Evolutionary conservation across 1,140 invertebrate genomes (phyloP), one percentile per base, ranked within the genome.

Genomic region (Hycleus cichorii): DNA sequence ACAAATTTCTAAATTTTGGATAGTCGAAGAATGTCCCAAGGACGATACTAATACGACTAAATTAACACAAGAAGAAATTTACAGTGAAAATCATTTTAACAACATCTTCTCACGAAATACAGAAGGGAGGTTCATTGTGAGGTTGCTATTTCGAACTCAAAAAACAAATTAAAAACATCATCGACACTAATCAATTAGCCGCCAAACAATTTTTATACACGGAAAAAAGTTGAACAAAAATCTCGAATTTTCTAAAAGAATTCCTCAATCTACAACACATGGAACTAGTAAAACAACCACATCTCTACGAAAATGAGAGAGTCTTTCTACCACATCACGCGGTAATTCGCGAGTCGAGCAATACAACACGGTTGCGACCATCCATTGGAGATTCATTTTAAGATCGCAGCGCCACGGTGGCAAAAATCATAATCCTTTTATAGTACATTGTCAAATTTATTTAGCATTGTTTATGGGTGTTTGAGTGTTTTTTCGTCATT

Each of bases 131-230:
- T 65, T 63, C 47, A 42, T 59, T 18, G 64, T 67, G 24, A n/a
- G 12, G 25, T 49, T 67, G 25, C 63, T 63, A 11, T 54, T 65
- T 9, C 64, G 64, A 46, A 46, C 60, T 65, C 64, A 3, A 47
- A 39, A 46, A 10, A 50, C 11, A 27, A 50, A 60, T 4, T 24
- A 51, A 26, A 52, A 59, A 46, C 18, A 48, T 39, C 57, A 7
- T 0, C 4, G 27, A 32, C 27, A 32, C 27, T 4, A 32, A 7
- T 4, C 27, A 32, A 4, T 32, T 1, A 2, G 27, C 27, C 7
- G 1, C 2, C 7, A 32, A 32, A 7, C 27, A 32, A 63, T 59
- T 18, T 51, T n/a, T 47, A 9, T 46, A 27, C 60, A 42, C 55
- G 63, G 40, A 27, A 12, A 18, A 50, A 39, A 60, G 42, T 63